A percentile compares a stretch with the other conserved stretches of the same genome.
Conservation (phyloP, 2,888 invertebrate species). For the Eupithecia insigniata region DNA sequence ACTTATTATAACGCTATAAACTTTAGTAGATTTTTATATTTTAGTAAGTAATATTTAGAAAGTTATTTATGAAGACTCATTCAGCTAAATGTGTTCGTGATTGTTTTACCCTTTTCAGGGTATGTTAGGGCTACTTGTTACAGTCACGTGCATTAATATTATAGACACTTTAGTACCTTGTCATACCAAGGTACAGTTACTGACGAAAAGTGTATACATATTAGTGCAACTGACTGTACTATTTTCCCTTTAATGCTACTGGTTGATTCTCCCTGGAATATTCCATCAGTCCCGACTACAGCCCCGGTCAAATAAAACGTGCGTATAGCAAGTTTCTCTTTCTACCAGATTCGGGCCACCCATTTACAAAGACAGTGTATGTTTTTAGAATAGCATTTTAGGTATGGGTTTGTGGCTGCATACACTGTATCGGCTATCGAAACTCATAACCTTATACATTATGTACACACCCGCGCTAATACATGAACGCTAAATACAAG, state of each 20-base stretch:
- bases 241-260: not conserved
- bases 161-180: not conserved
- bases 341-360: constrained; percentile 83
- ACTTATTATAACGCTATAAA: not conserved
- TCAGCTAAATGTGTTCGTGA: not conserved
- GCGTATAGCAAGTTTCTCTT: constrained; percentile 69
- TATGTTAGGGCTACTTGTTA: not conserved
- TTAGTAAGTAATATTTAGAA: too few relatives aligned
- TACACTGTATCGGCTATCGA: constrained; percentile 80
- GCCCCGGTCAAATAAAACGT: constrained; percentile 62
- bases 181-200: not conserved
- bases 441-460: constrained; percentile 75
- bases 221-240: not conserved
- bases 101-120: not conserved
- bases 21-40: not conserved
- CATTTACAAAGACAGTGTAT: constrained; percentile 70
- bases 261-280: constrained; percentile 21
- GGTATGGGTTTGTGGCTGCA: constrained; percentile 69
- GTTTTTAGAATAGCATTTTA: constrained; percentile 54
- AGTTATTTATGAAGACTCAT: not conserved
- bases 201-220: too few relatives aligned
- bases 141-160: not conserved
- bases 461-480: constrained; percentile 65
- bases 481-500: constrained; percentile 82
- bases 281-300: constrained; percentile 31